Conservation (phyloP, 2,888 invertebrate genomes). For the Himalopsyche japonica region DNA sequence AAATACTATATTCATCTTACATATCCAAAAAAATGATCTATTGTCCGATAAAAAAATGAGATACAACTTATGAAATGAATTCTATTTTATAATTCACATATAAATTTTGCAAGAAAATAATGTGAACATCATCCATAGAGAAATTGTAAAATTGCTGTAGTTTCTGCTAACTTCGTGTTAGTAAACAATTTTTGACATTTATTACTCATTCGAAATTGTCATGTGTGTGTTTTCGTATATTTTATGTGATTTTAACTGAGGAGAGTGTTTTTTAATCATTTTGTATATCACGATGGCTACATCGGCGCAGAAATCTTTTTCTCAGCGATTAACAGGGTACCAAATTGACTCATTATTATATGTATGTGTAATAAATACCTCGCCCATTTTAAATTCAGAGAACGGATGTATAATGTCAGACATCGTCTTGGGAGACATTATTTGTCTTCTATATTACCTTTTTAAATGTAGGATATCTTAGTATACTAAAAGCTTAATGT, state of each 20-base stretch:
- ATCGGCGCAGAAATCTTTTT: slow-evolving; percentile 37
- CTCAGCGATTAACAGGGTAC: slow-evolving; percentile 37
- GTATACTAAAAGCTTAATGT: background rate
- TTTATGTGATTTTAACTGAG: background rate
- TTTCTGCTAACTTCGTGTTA: slow-evolving; percentile 14
- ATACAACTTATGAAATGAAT: too few relatives aligned
- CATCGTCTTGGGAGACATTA: background rate
- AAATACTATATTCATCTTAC: too few relatives aligned
- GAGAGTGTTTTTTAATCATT: background rate
- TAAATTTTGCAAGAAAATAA: too few relatives aligned
- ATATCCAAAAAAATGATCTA: too few relatives aligned
- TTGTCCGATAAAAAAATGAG: too few relatives aligned
- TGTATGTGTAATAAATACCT: background rate
- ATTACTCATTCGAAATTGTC: slow-evolving; percentile 20
- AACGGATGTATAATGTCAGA: background rate
- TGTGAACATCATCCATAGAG: too few relatives aligned
- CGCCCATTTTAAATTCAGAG: background rate
- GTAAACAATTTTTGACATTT: slow-evolving; percentile 26
- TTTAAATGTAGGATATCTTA: too few relatives aligned
- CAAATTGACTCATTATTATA: background rate
- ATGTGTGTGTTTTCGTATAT: background rate
- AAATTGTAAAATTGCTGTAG: background rate
- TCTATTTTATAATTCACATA: too few relatives aligned
- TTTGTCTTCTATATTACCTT: background rate
- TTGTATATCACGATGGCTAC: background rate